Conservation (phyloP, 2,888 invertebrate species). For the Netelia inedita region DNA sequence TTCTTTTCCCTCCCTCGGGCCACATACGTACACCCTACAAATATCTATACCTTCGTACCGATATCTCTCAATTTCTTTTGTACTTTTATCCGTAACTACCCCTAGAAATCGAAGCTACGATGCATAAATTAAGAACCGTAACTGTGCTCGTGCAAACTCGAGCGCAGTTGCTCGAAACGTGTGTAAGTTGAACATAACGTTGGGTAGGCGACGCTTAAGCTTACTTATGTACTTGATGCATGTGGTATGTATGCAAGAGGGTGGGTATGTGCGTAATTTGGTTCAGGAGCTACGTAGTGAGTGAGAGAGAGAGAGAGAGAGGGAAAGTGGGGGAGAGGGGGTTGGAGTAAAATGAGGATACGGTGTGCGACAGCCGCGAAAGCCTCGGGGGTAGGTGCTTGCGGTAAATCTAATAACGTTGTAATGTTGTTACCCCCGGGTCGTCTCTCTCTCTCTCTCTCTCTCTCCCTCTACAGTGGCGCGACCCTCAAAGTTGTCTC, state of each 20-base stretch:
- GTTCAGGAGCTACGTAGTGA: constrained; percentile 45
- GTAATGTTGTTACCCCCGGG: constrained; percentile 82
- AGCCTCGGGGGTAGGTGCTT: constrained; percentile 83
- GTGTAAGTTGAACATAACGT: constrained; percentile 35
- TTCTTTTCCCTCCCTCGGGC: not conserved
- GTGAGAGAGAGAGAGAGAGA: not conserved
- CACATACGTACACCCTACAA: not conserved
- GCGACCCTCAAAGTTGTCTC: constrained; percentile 80
- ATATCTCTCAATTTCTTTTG: constrained; percentile 54
- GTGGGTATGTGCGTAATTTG: constrained; percentile 68
- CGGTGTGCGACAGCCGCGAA: constrained; percentile 71
- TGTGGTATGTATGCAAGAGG: constrained; percentile 73
- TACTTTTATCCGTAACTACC: not conserved
- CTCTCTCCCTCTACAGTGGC: constrained; percentile 17
- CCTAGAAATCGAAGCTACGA: constrained; percentile 24
- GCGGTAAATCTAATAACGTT: constrained; percentile 85
- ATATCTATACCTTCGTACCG: not conserved
- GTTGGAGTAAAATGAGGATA: constrained; percentile 32
- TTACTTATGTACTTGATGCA: constrained; percentile 75
- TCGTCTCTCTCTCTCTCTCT: constrained; percentile 61
- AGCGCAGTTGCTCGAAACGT: constrained; percentile 35
- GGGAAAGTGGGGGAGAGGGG: not conserved
- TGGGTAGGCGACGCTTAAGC: constrained; percentile 74
- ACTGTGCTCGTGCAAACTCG: constrained; percentile 2
- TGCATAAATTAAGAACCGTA: constrained; percentile 63